Percentiles rank a stretch among this genome's conserved stretches.
These are phyloP conservation scores for Monopis laevigella DNA, from an alignment of 2,888 invertebrate species.

Conservation along the genomic window DNA sequence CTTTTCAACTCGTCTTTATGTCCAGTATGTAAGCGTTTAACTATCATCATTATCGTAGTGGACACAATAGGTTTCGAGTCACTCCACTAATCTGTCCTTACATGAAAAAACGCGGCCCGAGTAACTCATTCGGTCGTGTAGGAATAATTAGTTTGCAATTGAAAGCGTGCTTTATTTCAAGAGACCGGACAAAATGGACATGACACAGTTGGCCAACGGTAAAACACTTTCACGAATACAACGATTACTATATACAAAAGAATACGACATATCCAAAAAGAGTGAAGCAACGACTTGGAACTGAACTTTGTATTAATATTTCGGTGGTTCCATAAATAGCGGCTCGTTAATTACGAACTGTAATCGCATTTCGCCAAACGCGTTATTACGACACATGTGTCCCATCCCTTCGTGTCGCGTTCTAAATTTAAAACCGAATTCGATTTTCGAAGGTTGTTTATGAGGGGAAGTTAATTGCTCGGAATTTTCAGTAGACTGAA, in stretches of 20 bases:
- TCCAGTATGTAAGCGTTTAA: constrained; percentile 39
- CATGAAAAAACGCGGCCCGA: constrained; percentile 51
- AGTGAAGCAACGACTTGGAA: background rate
- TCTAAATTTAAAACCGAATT: constrained; percentile 46
- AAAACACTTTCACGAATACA: constrained; percentile 62
- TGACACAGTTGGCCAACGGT: constrained; percentile 59
- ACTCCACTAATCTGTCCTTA: constrained; percentile 62
- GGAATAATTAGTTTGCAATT: constrained; percentile 66
- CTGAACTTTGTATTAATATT: constrained; percentile 20
- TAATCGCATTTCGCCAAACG: constrained; percentile 67
- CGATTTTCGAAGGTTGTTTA: constrained; percentile 7
- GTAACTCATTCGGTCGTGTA: constrained; percentile 65
- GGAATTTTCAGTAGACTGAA: constrained; percentile 5
- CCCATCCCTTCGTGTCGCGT: constrained; percentile 59
- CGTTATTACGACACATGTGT: constrained; percentile 60
- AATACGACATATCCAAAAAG: background rate
- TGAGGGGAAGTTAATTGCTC: constrained; percentile 5
- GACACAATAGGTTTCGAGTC: constrained; percentile 52
- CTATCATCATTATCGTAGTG: constrained; percentile 57
- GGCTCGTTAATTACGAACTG: constrained; percentile 59
- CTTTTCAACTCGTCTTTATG: constrained; percentile 53
- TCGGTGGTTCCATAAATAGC: constrained; percentile 47
- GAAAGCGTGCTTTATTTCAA: constrained; percentile 65
- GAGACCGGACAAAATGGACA: constrained; percentile 55
- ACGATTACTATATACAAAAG: constrained; percentile 42